Evolutionary conservation across 2,113 vertebrate species (phyloP).

Genomic region (Elephantulus edwardii): DNA sequence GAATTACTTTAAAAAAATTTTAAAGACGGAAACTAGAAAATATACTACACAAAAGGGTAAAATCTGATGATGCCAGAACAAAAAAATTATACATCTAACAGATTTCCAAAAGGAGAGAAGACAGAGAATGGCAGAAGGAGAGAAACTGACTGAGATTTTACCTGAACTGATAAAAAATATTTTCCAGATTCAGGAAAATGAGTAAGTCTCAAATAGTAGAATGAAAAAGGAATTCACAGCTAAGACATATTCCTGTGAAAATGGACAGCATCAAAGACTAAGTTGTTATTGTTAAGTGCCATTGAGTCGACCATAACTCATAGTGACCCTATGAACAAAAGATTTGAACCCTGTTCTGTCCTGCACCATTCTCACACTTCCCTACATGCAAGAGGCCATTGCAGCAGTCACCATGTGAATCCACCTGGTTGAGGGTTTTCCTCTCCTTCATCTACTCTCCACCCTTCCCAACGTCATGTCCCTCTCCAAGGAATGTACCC

Average conservation of each 20-base stretch:
- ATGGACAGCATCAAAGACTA: not conserved
- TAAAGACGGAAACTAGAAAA: not conserved
- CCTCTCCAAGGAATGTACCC: too few species aligned
- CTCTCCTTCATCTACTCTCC: too few species aligned
- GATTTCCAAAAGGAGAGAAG: not conserved
- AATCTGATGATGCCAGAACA: not conserved
- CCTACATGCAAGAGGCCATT: too few species aligned
- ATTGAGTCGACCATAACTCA: too few species aligned
- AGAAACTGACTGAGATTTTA: not conserved
- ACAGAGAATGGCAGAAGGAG: conserved; percentile 12
- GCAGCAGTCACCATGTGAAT: too few species aligned
- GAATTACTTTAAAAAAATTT: too few species aligned
- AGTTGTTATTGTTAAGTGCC: too few species aligned
- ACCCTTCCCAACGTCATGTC: too few species aligned
- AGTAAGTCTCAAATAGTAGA: not conserved
- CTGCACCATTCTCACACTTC: too few species aligned
- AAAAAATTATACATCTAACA: not conserved
- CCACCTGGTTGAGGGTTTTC: too few species aligned
- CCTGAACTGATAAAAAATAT: not conserved
- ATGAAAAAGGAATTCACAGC: conserved; percentile 2
- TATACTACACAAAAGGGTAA: not conserved
- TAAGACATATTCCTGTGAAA: not conserved
- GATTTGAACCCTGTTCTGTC: too few species aligned
- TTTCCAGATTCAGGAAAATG: not conserved
- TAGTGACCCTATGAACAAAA: too few species aligned